Percentiles rank a stretch among this genome's conserved stretches.
phyloP scores from a whole-genome alignment of 2,797 vertebrate genomes.

The Apodemus agrarius region DNA sequence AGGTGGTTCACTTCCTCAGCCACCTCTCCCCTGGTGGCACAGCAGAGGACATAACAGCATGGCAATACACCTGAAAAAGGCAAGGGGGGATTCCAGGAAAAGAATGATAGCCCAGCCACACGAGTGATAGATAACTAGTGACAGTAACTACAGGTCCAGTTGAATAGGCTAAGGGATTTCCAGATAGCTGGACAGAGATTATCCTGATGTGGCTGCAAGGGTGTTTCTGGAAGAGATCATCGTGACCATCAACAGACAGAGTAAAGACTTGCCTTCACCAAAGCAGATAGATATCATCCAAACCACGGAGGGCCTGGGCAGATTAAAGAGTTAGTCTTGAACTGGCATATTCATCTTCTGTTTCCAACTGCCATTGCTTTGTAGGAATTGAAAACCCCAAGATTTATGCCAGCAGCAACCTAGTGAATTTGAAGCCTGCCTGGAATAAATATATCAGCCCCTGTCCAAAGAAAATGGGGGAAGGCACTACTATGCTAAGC shows the following conservation, averaged over 20 bases:
- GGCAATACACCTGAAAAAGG: neutral
- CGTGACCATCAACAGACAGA: neutral
- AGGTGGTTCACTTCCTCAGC: neutral
- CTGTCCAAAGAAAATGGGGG: neutral
- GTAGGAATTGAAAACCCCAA: neutral
- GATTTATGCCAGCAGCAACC: neutral
- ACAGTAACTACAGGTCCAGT: neutral
- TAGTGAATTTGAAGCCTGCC: neutral
- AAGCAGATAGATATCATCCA: neutral
- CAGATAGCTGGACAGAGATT: neutral
- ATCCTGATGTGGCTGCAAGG: neutral
- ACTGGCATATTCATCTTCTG: neutral
- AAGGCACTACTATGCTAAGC: neutral
- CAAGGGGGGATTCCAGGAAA: neutral
- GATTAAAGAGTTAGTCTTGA: neutral
- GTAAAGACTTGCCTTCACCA: neutral
- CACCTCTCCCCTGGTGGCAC: neutral
- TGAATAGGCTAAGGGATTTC: neutral
- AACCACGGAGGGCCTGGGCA: neutral
- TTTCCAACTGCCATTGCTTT: neutral
- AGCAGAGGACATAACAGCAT: accelerated
- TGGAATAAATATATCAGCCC: too few species aligned
- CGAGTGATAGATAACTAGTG: neutral
- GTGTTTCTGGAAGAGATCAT: neutral
- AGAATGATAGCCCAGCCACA: neutral